Base-by-base conservation (phyloP, 2,113 vertebrate genomes). In the Labrus mixtus region DNA sequence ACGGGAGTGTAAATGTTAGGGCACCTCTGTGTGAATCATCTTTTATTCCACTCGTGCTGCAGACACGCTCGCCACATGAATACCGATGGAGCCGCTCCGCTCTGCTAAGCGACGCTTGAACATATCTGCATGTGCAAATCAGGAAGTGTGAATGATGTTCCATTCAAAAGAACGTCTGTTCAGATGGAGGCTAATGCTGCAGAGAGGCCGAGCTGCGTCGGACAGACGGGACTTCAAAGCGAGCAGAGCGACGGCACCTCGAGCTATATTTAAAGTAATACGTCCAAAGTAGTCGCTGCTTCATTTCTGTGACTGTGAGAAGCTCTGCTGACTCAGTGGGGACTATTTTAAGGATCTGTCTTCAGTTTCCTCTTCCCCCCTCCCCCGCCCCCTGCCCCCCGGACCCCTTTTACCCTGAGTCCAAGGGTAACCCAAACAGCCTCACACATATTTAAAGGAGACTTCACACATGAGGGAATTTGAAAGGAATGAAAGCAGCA, bases 1-100 rank as follows among this genome's bases (percentile, higher is more conserved):
- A 76, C 20, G 22, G 45, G 12, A 67, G 57, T 65, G 81, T 68
- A 76, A 80, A 83, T 78, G 72, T 79, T 66, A 55, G 58, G 46
- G 58, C 62, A 61, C 53, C 62, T 74, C 69, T 54, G 57, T 71
- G 62, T 78, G 53, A 79, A 83, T 83, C 69, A 73, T 79, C 78
- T 66, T 25, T 66, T 45, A 86, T 87, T 78, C 76, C 7, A 51
- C 56, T 73, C 68, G 75, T 60, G 63, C 53, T 1, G 43, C 79
- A 81, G 66, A 66, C 67, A 50, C 66, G 51, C 45, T 68, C 1
- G 13, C 61, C 2, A 25, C 23, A 51, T 64, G 77, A 80, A 86
- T 76, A 76, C 22, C 64, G 59, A 81, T 50, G 25, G 41, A 19
- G 13, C 3, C 0, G 1, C 0, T 76, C 74, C 68, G 74, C 51